These are phyloP conservation scores for Cacoxenus indagator DNA, from an alignment of 2,888 invertebrate species.

Conservation along the genomic window DNA sequence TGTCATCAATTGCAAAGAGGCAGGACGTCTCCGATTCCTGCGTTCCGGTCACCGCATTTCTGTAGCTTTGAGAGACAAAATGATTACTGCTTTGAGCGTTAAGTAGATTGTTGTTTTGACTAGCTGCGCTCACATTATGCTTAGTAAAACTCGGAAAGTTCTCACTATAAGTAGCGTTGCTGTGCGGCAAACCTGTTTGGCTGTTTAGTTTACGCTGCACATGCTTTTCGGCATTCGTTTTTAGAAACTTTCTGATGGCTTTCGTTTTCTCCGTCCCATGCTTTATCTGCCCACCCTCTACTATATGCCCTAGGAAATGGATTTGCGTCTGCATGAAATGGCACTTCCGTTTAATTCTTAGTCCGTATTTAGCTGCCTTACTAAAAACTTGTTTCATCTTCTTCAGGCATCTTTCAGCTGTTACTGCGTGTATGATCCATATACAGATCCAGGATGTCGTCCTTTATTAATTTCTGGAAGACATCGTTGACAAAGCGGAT, in stretches of 20 bases:
- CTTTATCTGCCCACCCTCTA: conserved; percentile 17
- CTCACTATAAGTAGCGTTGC: no score
- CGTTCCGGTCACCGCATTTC: no score
- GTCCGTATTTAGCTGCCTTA: conserved; percentile 20
- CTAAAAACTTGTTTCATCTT: conserved; percentile 28
- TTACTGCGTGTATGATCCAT: conserved; percentile 27
- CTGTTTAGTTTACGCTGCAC: no score
- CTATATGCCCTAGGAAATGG: conserved; percentile 26
- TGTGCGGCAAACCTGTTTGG: no score
- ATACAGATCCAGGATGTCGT: conserved; percentile 24
- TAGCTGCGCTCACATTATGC: no score
- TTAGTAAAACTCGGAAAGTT: no score
- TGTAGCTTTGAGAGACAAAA: no score
- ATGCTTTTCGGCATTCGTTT: conserved; percentile 20
- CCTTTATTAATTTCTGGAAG: conserved; percentile 23
- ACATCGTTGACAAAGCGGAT: conserved; percentile 25
- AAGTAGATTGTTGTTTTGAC: no score
- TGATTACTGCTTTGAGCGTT: no score
- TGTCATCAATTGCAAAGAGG: no score
- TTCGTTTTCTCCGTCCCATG: conserved; percentile 22
- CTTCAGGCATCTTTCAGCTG: no score
- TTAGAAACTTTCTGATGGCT: conserved; percentile 21
- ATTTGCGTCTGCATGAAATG: conserved; percentile 33
- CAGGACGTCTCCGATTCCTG: no score
- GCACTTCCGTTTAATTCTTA: conserved; percentile 36